Evolutionary conservation across 2,113 vertebrate genomes (phyloP).

Genomic region (Blennius ocellaris): DNA sequence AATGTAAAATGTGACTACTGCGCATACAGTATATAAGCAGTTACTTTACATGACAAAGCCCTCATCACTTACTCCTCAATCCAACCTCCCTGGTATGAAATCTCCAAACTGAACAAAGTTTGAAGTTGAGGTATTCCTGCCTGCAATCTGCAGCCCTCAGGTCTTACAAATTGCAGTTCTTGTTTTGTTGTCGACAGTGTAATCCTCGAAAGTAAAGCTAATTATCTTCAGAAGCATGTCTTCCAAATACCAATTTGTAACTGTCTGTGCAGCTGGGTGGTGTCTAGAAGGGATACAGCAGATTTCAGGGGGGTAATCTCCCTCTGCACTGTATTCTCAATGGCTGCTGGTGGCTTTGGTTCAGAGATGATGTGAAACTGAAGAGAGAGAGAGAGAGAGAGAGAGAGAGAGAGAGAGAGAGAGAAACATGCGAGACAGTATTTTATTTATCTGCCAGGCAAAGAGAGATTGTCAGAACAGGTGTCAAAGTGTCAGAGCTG

Average conservation of each 20-base stretch:
- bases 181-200: slow-evolving; percentile 65
- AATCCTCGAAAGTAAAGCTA: slow-evolving; percentile 74
- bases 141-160: slow-evolving; percentile 47
- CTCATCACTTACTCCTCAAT: not conserved
- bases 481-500: slow-evolving; percentile 51
- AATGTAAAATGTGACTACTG: no score
- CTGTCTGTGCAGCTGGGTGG: slow-evolving; percentile 63
- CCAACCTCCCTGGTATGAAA: slow-evolving; percentile 17
- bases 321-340: slow-evolving; percentile 49
- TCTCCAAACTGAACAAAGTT: slow-evolving; percentile 53
- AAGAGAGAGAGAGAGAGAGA: not conserved
- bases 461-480: slow-evolving; percentile 49
- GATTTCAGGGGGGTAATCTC: slow-evolving; percentile 70
- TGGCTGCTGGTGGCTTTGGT: slow-evolving; percentile 60
- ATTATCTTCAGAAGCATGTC: slow-evolving; percentile 69
- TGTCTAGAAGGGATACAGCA: slow-evolving; percentile 61
- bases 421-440: not conserved
- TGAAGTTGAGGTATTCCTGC: slow-evolving; percentile 33
- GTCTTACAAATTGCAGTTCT: slow-evolving; percentile 50
- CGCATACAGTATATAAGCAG: not conserved
- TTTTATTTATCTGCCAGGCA: slow-evolving; percentile 54
- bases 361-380: slow-evolving; percentile 49
- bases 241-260: slow-evolving; percentile 69
- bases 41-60: slow-evolving; percentile 6
- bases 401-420: not conserved